Percentiles rank a stretch among this genome's conserved stretches.
Evolutionary conservation across 1,140 invertebrate species (phyloP).

Genomic region (Yoshiicerus persimilis): DNA sequence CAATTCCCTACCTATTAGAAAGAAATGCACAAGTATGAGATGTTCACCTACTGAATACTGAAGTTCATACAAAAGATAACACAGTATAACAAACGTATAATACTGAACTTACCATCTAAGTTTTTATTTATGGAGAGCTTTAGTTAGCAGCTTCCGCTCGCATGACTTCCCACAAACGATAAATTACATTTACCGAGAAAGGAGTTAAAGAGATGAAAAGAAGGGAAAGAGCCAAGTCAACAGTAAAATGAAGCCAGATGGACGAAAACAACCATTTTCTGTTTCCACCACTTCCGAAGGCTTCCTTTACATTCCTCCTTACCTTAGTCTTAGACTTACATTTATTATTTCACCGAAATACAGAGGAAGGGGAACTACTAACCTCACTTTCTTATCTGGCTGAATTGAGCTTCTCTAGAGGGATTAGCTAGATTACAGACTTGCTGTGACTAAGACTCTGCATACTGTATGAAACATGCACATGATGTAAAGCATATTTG

Average conservation of each 20-base stretch:
- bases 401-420: not conserved
- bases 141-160: not conserved
- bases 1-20: too few species aligned
- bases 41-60: too few species aligned
- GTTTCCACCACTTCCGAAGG: not conserved
- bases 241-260: not conserved
- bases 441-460: not conserved
- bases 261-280: constrained; percentile 8
- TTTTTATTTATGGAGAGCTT: not conserved
- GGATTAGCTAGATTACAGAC: not conserved
- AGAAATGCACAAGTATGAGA: too few species aligned
- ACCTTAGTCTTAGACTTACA: too few species aligned
- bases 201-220: not conserved
- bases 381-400: not conserved
- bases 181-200: constrained; percentile 1
- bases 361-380: not conserved
- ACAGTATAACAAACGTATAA: too few species aligned
- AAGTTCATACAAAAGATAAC: too few species aligned
- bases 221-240: not conserved
- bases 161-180: constrained; percentile 4
- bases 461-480: not conserved
- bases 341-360: not conserved
- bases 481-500: too few species aligned
- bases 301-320: not conserved
- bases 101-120: too few species aligned